Conservation (phyloP, 2,888 invertebrate genomes). For the Synergus japonicus region DNA sequence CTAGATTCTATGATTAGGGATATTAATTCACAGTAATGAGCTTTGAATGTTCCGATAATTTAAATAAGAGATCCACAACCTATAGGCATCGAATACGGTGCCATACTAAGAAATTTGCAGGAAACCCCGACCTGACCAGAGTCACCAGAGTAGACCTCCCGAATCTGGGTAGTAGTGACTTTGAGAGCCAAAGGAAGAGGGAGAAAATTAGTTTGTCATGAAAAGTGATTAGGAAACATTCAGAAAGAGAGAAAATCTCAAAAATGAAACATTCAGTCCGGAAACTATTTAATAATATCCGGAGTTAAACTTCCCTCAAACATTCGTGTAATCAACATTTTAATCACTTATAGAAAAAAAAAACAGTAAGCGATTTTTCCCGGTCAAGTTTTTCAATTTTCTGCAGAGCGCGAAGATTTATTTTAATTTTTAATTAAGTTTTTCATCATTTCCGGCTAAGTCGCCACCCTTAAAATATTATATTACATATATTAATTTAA, state of each 20-base stretch:
- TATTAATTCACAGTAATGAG: too few relatives aligned
- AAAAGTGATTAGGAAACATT: neutral
- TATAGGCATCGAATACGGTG: constrained; percentile 32
- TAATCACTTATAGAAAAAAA: too few relatives aligned
- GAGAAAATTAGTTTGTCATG: neutral
- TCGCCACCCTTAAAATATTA: too few relatives aligned
- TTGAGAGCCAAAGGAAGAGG: neutral
- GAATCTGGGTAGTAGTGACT: neutral
- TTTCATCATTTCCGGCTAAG: too few relatives aligned
- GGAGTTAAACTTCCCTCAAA: neutral
- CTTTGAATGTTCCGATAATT: neutral
- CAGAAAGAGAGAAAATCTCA: neutral
- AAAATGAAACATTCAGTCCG: neutral
- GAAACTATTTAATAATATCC: neutral
- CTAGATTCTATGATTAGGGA: too few relatives aligned
- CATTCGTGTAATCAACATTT: neutral
- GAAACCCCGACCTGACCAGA: constrained; percentile 50
- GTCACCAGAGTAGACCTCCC: constrained; percentile 7
- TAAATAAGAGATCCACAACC: too few relatives aligned
- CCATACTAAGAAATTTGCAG: constrained; percentile 44
- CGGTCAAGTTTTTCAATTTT: too few relatives aligned
- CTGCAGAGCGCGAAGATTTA: too few relatives aligned
- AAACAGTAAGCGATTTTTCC: too few relatives aligned
- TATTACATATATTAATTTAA: too few relatives aligned
- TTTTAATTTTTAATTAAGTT: too few relatives aligned